phyloP scores from a whole-genome alignment of 2,888 invertebrate species.

The Acanthosepion pharaonis region DNA sequence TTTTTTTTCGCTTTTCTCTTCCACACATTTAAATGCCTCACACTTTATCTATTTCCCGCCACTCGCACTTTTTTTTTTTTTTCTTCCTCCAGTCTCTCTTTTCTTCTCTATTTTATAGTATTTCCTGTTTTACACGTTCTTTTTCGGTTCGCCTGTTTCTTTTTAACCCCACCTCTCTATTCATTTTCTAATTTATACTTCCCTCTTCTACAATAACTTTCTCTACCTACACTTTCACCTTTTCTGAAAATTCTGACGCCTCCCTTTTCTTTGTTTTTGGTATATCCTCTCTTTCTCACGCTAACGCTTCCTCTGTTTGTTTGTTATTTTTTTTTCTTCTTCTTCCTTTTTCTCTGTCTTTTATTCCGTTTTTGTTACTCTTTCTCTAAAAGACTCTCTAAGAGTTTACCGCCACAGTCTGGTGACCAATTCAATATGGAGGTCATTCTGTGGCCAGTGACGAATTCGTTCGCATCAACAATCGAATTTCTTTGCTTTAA shows the following conservation, averaged over 20 bases:
- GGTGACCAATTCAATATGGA: neutral
- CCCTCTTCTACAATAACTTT: neutral
- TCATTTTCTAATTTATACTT: neutral
- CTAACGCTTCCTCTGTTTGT: too few species aligned
- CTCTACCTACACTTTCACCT: neutral
- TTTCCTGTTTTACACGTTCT: too few species aligned
- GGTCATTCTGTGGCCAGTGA: neutral
- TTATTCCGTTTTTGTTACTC: neutral
- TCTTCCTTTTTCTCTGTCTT: neutral
- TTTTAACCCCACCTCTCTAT: too few species aligned
- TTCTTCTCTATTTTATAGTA: too few species aligned
- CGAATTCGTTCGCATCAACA: neutral
- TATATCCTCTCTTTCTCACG: neutral
- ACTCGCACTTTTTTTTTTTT: too few species aligned
- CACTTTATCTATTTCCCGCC: too few species aligned
- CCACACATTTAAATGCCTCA: too few species aligned
- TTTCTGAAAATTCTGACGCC: neutral
- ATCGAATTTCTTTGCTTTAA: neutral
- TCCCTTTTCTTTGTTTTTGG: neutral
- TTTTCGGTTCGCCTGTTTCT: too few species aligned
- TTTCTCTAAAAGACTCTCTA: neutral
- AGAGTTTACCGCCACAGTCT: neutral
- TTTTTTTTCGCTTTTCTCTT: too few species aligned
- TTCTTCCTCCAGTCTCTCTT: too few species aligned
- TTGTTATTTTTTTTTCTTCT: neutral